These are phyloP conservation scores for Peromyscus californicus DNA, from an alignment of 2,113 vertebrate species.

Conservation along the genomic window DNA sequence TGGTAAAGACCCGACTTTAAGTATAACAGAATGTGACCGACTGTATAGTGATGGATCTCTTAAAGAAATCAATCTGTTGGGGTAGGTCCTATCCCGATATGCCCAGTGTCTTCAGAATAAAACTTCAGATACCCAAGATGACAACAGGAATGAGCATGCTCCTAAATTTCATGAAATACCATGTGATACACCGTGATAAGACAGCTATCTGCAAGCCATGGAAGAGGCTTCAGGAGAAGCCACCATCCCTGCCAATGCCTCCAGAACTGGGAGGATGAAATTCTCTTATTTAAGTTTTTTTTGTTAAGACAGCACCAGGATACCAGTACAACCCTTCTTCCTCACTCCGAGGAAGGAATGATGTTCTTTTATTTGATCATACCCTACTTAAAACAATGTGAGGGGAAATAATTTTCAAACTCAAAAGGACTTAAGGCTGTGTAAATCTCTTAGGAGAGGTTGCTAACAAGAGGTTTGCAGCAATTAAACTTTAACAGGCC, in stretches of 20 bases:
- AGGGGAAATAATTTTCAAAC: constrained; percentile 59
- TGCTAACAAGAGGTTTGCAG: constrained; percentile 69
- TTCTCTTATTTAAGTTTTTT: background rate
- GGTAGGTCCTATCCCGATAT: background rate
- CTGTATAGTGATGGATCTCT: background rate
- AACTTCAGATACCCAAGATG: background rate
- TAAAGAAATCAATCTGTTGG: background rate
- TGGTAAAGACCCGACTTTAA: background rate
- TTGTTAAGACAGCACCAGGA: background rate
- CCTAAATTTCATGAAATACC: background rate
- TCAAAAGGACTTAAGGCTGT: constrained; percentile 53
- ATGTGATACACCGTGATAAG: background rate
- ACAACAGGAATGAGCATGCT: background rate
- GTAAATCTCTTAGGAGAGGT: constrained; percentile 65
- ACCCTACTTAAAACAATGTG: constrained; percentile 34
- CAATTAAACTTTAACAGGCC: constrained; percentile 76
- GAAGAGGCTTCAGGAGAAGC: background rate
- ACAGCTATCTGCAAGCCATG: background rate
- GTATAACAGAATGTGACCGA: background rate
- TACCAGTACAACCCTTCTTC: background rate
- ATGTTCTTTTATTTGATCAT: background rate
- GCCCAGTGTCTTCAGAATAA: background rate
- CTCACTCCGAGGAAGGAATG: background rate
- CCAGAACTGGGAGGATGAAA: background rate
- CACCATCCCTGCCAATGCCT: background rate